Evolutionary conservation across 2,888 invertebrate species (phyloP), one percentile per base, ranked within the genome.

Genomic region (Pyrochroa serraticornis): DNA sequence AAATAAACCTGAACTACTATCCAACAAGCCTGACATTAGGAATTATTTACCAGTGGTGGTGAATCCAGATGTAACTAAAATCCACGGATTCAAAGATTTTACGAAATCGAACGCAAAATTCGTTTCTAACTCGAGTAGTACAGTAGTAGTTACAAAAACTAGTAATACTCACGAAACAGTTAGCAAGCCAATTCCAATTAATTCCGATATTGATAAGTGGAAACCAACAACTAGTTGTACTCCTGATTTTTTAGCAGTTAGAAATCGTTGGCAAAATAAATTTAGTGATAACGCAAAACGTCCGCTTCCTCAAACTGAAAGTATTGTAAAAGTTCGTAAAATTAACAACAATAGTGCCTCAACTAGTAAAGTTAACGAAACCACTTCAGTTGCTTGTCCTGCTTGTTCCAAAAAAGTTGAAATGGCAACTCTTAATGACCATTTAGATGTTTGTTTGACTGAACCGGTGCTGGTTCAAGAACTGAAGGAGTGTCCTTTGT

Each of bases 401-500:
- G 71, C 78, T 43, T 83, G 83, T 64, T 62, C 66, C 14, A 69
- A 68, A 60, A 48, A 37, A 10, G 44, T 79, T 22, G 36, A 35
- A 12, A 38, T 48, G 22, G 10, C 9, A 30, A 52, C 39, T 12
- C 10, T 57, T 6, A 53, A 60, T 36, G 12, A 34, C 6, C 56
- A 60, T 45, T 10, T 55, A 31, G 57, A 56, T 39, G 12, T 31
- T 7, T 60, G 60, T 44, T 52, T 45, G 39, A 31, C 2, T 1
- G 43, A 45, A 47, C 6, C 10, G 0, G 31, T n/a, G 13, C 33
- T 47, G 46, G 34, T 38, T 34, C 43, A 10, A 36, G 36, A 44
- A 43, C 12, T n/a, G 47, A 66, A 64, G 46, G 64, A 79, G 33
- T 86, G 86, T 72, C 84, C 84, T 6, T 73, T 83, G 50, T 86